A percentile compares a stretch with the other conserved stretches of the same genome.
phyloP scores from a whole-genome alignment of 2,888 invertebrate genomes.

The Cephus nigrinus region DNA sequence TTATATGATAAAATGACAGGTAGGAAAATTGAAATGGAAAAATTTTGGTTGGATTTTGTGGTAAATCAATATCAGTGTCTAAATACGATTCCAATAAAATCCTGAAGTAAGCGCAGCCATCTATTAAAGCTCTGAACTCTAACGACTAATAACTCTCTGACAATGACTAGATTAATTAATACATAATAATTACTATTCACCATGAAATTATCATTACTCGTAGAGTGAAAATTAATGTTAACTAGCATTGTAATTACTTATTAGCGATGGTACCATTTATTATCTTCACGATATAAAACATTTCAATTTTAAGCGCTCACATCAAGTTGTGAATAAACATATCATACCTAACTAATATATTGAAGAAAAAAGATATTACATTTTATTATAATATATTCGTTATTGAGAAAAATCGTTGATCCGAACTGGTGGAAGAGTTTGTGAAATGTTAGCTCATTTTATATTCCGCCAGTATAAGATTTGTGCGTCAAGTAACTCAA shows the following conservation, averaged over 20 bases:
- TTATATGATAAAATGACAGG: background rate
- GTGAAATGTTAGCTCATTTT: background rate
- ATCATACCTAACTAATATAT: constrained; percentile 65
- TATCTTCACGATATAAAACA: constrained; percentile 45
- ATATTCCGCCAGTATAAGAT: background rate
- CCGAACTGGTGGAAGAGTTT: background rate
- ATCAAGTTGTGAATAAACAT: constrained; percentile 67
- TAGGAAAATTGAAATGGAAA: background rate
- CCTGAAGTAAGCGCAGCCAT: constrained; percentile 41
- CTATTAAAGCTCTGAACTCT: constrained; percentile 48
- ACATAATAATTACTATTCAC: constrained; percentile 48
- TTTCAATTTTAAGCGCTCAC: constrained; percentile 64
- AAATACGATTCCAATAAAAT: constrained; percentile 19
- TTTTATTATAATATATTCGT: constrained; percentile 56
- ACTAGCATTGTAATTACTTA: constrained; percentile 56
- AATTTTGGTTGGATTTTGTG: background rate
- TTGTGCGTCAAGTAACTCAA: background rate
- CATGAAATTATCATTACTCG: constrained; percentile 33
- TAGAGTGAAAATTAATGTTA: constrained; percentile 17
- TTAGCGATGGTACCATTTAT: constrained; percentile 37
- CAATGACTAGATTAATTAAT: constrained; percentile 56
- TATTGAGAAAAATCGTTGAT: constrained; percentile 13
- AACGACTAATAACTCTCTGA: constrained; percentile 50
- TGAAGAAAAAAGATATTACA: constrained; percentile 57
- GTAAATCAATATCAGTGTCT: background rate